phyloP scores from a whole-genome alignment of 2,113 vertebrate genomes.

The Xiphias gladius region DNA sequence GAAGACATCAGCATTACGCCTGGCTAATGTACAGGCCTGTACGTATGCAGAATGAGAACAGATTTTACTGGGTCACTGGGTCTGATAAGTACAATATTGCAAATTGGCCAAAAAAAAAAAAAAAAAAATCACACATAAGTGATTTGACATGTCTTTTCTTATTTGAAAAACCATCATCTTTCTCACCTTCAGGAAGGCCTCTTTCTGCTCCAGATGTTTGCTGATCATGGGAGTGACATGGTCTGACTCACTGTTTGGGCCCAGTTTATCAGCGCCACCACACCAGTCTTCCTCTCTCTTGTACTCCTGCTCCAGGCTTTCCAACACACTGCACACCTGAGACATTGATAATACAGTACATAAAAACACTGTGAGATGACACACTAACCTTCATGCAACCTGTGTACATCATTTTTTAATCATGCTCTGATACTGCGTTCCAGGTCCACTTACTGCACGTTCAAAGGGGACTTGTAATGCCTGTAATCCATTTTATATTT shows the following conservation, averaged over 20 bases:
- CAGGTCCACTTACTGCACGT: background rate
- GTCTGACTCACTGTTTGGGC: slow-evolving; percentile 97
- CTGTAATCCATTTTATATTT: background rate
- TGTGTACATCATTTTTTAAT: background rate
- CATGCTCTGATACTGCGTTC: background rate
- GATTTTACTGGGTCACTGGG: background rate
- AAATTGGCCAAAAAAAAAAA: background rate
- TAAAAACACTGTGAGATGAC: background rate
- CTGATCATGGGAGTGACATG: slow-evolving; percentile 99
- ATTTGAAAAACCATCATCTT: background rate
- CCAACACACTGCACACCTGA: slow-evolving; percentile 97
- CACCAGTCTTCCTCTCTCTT: slow-evolving; percentile 99
- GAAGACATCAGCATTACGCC: slow-evolving; percentile 98
- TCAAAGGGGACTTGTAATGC: background rate
- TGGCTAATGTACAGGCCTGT: slow-evolving; percentile 95
- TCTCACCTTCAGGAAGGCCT: slow-evolving; percentile 95
- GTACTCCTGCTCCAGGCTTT: slow-evolving; percentile 98
- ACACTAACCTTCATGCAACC: background rate
- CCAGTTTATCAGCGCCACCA: slow-evolving; percentile 96
- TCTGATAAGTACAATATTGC: background rate
- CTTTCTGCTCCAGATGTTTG: slow-evolving; percentile 98
- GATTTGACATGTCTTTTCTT: background rate
- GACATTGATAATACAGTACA: slow-evolving; percentile 21
- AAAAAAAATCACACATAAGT: background rate
- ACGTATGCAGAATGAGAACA: slow-evolving; percentile 15